Base-by-base conservation (phyloP, 2,113 vertebrate species). In the Murina feae region DNA sequence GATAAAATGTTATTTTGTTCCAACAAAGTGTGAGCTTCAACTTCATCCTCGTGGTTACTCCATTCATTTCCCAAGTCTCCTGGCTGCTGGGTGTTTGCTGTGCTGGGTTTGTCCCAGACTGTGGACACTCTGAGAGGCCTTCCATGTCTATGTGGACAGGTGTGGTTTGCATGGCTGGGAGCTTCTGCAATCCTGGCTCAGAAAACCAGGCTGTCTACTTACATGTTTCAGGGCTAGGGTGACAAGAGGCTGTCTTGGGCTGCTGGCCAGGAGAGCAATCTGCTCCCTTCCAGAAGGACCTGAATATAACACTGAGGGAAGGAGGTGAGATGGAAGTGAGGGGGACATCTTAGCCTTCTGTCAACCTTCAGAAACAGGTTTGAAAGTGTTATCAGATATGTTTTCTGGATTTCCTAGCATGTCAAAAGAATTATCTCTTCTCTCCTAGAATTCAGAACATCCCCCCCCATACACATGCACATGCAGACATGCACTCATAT, bases 1-100 rank as follows among this genome's bases (percentile, higher is more conserved):
- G 82, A 66, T 88, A 68, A 63, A 72, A n/a, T 66, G 53, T 42
- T 72, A 25, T 72, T 71, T 72, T 92, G 58, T 68, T 65, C 68
- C 74, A 78, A 68, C 53, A 4, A 51, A 72, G 5, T 16, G 68
- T 63, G 60, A 32, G 32, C 39, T 78, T 80, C 3, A 7, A 53
- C 66, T 72, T 72, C 47, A 1, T 76, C 14, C 7, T 17, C n/a
- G 6, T 28, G 81, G 28, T 63, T 32, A 4, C 35, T 58, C 17
- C 5, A 32, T 37, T 76, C 17, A 21, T 49, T 91, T 72, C 78
- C 35, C 25, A 72, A 66, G 84, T 47, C 25, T 51, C 12, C 12
- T 37, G 60, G 44, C 51, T 51, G 32, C 91, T 81, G 25, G 51
- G 23, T 18, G 2, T n/a, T 20, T n/a, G 49, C 53, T 13, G 28